phyloP scores from a whole-genome alignment of 2,888 invertebrate genomes.

The Brachyptera putata region DNA sequence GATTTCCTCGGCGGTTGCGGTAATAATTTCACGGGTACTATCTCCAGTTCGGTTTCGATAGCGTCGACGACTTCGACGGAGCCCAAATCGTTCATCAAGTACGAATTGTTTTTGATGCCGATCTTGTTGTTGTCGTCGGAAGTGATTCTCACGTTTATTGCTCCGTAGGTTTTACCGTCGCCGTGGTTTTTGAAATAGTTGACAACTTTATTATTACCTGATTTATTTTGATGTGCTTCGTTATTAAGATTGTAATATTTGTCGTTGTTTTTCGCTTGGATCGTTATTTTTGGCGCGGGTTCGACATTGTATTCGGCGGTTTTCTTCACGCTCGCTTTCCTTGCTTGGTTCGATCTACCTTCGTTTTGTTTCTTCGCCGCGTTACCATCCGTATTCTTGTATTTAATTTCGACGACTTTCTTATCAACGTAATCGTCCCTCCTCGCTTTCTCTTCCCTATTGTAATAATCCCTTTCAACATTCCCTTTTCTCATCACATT shows the following conservation, averaged over 20 bases:
- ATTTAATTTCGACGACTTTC: no score
- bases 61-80: slow-evolving; percentile 37
- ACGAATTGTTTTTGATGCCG: slow-evolving; percentile 49
- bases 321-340: slow-evolving; percentile 9
- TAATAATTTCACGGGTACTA: slow-evolving; percentile 70
- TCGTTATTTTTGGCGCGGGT: slow-evolving; percentile 20
- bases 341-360: background rate
- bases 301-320: slow-evolving; percentile 32
- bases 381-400: no score
- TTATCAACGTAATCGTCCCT: background rate
- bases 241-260: slow-evolving; percentile 1
- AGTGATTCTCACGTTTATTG: slow-evolving; percentile 8
- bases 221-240: slow-evolving; percentile 41
- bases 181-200: slow-evolving; percentile 1
- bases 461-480: background rate
- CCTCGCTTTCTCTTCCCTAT: background rate
- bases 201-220: slow-evolving; percentile 40
- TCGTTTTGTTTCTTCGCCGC: no score
- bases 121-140: slow-evolving; percentile 53
- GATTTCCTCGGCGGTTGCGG: slow-evolving; percentile 78
- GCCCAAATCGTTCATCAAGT: slow-evolving; percentile 49
- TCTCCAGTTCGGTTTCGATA: slow-evolving; percentile 54
- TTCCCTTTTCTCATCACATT: background rate
- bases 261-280: slow-evolving; percentile 1
- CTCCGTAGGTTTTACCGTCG: background rate